Percentiles rank a stretch among this genome's conserved stretches.
phyloP scores from a whole-genome alignment of 2,797 vertebrate species.

The Rhadinocentrus ornatus region DNA sequence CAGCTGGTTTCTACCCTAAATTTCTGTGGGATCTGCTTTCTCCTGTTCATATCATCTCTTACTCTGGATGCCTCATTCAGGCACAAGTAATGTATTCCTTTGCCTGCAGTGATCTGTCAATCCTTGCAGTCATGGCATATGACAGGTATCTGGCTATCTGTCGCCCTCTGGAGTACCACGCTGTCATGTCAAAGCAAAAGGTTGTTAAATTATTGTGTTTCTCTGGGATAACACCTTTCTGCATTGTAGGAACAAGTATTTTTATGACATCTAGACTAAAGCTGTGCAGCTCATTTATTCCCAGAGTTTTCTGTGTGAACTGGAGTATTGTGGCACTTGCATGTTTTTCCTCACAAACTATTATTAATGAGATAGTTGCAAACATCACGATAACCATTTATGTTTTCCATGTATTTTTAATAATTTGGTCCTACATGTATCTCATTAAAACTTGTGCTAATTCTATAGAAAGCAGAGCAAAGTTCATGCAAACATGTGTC shows the following conservation, averaged over 20 bases:
- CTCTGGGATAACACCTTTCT: conserved; percentile 33
- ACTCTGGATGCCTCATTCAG: conserved; percentile 56
- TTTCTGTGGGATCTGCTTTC: conserved; percentile 60
- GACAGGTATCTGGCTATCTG: conserved; percentile 67
- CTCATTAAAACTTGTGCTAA: conserved; percentile 45
- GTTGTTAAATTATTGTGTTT: conserved; percentile 14
- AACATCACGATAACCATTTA: conserved; percentile 38
- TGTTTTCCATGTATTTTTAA: conserved; percentile 12
- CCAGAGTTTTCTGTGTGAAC: conserved; percentile 38
- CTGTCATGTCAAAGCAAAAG: conserved; percentile 48
- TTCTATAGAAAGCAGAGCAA: conserved; percentile 49
- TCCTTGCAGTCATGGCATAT: conserved; percentile 56
- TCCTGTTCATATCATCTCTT: conserved; percentile 52
- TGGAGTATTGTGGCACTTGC: conserved; percentile 54
- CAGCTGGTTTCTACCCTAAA: conserved; percentile 57
- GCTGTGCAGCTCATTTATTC: conserved; percentile 37
- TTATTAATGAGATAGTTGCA: conserved; percentile 9
- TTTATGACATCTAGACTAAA: conserved; percentile 36
- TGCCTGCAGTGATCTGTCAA: conserved; percentile 36
- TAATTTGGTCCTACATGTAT: conserved; percentile 52
- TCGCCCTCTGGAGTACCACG: conserved; percentile 49
- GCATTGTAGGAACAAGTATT: neutral
- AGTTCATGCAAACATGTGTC: conserved; percentile 67
- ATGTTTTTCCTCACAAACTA: conserved; percentile 35
- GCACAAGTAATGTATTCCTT: conserved; percentile 44